Base-by-base conservation (phyloP, 2,113 vertebrate genomes). In the Odobenus rosmarus region DNA sequence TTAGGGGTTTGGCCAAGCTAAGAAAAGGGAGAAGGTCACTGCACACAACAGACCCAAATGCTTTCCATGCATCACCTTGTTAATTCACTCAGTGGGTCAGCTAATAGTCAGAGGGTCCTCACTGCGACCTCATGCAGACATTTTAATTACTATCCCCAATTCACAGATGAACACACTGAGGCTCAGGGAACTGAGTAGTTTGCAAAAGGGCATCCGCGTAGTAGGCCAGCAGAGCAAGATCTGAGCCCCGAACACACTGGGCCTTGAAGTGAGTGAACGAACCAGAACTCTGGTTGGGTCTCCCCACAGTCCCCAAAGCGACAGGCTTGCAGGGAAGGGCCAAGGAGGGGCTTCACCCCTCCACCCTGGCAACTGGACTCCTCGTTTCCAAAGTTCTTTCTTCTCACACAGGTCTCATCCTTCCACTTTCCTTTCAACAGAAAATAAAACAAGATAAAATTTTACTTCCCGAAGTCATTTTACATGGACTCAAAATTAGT, bases 391-490 rank as follows among this genome's bases (percentile, higher is more conserved):
- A 84, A 49, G 19, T 26, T 84, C 42, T 31, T 49, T 46, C 53
- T 89, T 90, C 31, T 59, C n/a, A 15, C 28, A 55, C 61, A 4
- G 18, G 2, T 74, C 16, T 79, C 74, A 85, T 61, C 26, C 84
- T 46, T 93, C 82, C 49, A 31, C 23, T 61, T 81, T 62, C 67
- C 79, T 79, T 95, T 59, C n/a, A 57, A 67, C n/a, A 49, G 11
- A 62, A 83, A 74, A 69, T 42, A 39, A 96, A 93, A 79, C 24
- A 12, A 80, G 79, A 80, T n/a, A 7, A 31, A 61, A 84, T 71
- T 77, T 69, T 59, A 46, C 94, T 88, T 79, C n/a, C 59, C 72
- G 28, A 72, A 92, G 67, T 36, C 23, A 28, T 57, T 49, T 72
- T 10, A 24, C 0, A 0, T 21, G 4, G 8, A 71, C 93, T 61